Conservation (phyloP, 2,888 invertebrate species). For the Lampropteryx suffumata region DNA sequence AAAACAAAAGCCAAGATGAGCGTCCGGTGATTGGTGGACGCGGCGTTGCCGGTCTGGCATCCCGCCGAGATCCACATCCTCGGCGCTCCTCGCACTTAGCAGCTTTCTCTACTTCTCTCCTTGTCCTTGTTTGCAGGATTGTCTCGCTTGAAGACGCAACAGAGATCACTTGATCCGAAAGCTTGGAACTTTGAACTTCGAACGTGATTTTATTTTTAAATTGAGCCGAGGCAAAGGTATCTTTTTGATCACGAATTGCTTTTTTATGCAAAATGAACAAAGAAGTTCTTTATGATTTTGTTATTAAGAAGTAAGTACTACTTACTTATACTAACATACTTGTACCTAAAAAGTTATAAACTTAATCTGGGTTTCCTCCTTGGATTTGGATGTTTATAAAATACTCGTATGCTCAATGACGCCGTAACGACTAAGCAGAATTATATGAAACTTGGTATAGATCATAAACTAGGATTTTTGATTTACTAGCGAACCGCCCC, state of each 20-base stretch:
- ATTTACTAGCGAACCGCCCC: too few relatives aligned
- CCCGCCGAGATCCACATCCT: conserved; percentile 66
- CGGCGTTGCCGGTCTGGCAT: conserved; percentile 75
- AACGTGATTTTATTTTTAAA: conserved; percentile 64
- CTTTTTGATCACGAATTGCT: background rate
- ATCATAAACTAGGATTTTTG: too few relatives aligned
- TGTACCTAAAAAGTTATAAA: too few relatives aligned
- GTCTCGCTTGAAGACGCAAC: conserved; percentile 80
- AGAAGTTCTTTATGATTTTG: too few relatives aligned
- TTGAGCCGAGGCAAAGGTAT: conserved; percentile 57
- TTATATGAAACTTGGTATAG: too few relatives aligned
- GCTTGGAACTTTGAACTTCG: conserved; percentile 71
- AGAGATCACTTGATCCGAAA: conserved; percentile 78
- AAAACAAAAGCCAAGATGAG: conserved; percentile 64
- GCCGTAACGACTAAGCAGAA: too few relatives aligned
- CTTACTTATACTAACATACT: too few relatives aligned
- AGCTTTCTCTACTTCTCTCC: conserved; percentile 40
- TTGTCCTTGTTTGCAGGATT: conserved; percentile 72
- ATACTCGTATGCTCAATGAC: too few relatives aligned
- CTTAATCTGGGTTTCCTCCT: too few relatives aligned
- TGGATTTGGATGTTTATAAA: too few relatives aligned
- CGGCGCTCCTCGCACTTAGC: conserved; percentile 44
- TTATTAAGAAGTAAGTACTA: too few relatives aligned
- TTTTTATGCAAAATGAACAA: too few relatives aligned
- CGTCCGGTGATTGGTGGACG: conserved; percentile 76